phyloP scores from a whole-genome alignment of 2,888 invertebrate species.

The Therioaphis trifolii region DNA sequence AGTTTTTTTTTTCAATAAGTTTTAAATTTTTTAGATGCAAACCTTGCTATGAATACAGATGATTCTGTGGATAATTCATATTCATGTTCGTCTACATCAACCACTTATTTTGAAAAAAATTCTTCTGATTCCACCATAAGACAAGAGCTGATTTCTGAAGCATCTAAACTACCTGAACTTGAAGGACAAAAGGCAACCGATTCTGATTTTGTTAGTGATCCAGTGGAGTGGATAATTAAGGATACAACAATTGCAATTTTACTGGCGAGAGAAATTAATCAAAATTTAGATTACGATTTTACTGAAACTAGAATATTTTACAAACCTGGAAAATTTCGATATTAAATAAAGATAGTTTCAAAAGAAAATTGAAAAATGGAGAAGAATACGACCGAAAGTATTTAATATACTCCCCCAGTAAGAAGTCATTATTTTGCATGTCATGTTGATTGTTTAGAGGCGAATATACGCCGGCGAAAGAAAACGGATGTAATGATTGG shows the following conservation, averaged over 20 bases:
- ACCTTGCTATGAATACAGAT: not conserved
- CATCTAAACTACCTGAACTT: constrained; percentile 16
- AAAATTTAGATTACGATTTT: constrained; percentile 43
- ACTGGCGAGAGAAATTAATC: constrained; percentile 31
- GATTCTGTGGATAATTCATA: not conserved
- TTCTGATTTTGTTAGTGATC: constrained; percentile 45
- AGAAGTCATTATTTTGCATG: constrained; percentile 52
- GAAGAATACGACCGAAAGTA: constrained; percentile 35
- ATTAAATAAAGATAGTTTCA: not conserved
- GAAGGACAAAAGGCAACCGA: not conserved
- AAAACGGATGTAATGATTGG: constrained; percentile 32
- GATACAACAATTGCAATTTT: constrained; percentile 26
- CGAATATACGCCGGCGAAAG: constrained; percentile 11
- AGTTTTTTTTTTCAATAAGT: not conserved
- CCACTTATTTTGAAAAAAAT: not conserved
- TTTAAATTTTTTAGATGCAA: constrained; percentile 3
- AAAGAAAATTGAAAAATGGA: constrained; percentile 51
- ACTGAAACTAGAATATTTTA: constrained; percentile 41
- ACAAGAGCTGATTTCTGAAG: not conserved
- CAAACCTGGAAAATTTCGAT: constrained; percentile 22
- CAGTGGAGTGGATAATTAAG: constrained; percentile 53
- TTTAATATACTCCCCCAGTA: constrained; percentile 40
- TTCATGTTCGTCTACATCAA: constrained; percentile 11
- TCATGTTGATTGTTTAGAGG: constrained; percentile 54
- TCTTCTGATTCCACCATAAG: constrained; percentile 6